phyloP scores from a whole-genome alignment of 2,113 vertebrate genomes.

The Quiscalus mexicanus region DNA sequence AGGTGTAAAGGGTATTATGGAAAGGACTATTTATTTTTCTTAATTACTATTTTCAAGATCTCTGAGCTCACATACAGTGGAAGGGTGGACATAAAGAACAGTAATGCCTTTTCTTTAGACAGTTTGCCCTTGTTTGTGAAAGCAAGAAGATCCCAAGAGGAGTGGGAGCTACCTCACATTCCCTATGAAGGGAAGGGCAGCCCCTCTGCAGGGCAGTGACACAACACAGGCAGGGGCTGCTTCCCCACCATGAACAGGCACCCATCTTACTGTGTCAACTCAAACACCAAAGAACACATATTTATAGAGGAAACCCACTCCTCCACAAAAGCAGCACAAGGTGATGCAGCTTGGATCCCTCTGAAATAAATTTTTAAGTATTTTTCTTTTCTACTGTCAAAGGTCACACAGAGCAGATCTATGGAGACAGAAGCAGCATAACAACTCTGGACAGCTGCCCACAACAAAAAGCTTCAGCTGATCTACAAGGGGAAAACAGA shows the following conservation, averaged over 20 bases:
- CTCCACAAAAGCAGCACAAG: background rate
- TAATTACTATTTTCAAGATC: background rate
- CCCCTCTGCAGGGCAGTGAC: background rate
- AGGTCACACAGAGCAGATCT: background rate
- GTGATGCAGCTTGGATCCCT: background rate
- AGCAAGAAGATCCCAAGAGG: background rate
- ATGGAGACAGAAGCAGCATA: background rate
- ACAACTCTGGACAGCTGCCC: background rate
- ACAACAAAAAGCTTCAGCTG: background rate
- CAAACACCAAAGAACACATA: background rate
- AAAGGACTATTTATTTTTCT: background rate
- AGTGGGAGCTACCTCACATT: background rate
- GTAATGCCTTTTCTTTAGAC: background rate
- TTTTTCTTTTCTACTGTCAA: background rate
- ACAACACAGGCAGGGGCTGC: background rate
- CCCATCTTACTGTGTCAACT: background rate
- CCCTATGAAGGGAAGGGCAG: background rate
- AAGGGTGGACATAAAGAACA: background rate
- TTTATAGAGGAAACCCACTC: background rate
- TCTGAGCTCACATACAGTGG: background rate
- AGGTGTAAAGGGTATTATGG: background rate
- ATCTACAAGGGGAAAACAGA: background rate
- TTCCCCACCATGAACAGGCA: background rate
- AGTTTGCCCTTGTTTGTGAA: background rate
- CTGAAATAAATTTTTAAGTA: background rate